phyloP scores from a whole-genome alignment of 2,113 vertebrate genomes.

The Callionymus lyra region DNA sequence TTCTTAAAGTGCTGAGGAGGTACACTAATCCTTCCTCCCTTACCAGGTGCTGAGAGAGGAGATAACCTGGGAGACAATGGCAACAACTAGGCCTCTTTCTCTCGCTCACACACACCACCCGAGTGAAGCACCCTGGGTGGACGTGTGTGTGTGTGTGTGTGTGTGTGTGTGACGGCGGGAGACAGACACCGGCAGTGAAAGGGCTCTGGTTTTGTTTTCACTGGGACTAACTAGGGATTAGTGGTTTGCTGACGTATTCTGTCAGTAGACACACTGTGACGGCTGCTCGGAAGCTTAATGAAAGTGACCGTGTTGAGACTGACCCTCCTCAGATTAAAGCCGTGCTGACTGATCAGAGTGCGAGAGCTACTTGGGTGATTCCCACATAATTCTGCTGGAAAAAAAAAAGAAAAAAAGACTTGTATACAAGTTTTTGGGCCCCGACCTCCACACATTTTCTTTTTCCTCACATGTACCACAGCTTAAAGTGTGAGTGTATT shows the following conservation, averaged over 20 bases:
- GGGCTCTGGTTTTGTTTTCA: slow-evolving; percentile 57
- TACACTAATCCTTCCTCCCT: slow-evolving; percentile 47
- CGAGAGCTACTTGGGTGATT: slow-evolving; percentile 18
- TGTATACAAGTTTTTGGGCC: background rate
- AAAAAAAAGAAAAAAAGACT: slow-evolving; percentile 1
- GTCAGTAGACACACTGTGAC: slow-evolving; percentile 48
- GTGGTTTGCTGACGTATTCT: slow-evolving; percentile 56
- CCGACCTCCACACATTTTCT: background rate
- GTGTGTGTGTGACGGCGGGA: slow-evolving; percentile 12
- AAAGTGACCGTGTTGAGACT: slow-evolving; percentile 35
- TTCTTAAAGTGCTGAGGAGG: slow-evolving; percentile 43
- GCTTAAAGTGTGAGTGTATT: slow-evolving; percentile 6
- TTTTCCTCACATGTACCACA: slow-evolving; percentile 8
- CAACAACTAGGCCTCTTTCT: slow-evolving; percentile 30
- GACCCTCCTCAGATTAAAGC: slow-evolving; percentile 29
- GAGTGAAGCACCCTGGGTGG: slow-evolving; percentile 13
- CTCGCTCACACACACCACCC: slow-evolving; percentile 1
- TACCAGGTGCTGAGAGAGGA: slow-evolving; percentile 58
- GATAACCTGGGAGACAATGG: slow-evolving; percentile 58
- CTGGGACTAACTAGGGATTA: slow-evolving; percentile 60
- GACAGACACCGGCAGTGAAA: slow-evolving; percentile 37
- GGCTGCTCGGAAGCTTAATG: slow-evolving; percentile 32
- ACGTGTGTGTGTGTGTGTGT: slow-evolving; percentile 8
- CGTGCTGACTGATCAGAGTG: slow-evolving; percentile 46
- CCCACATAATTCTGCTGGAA: background rate